These are phyloP conservation scores for Stenichneumon culpator DNA, from an alignment of 2,888 invertebrate species.

Conservation along the genomic window DNA sequence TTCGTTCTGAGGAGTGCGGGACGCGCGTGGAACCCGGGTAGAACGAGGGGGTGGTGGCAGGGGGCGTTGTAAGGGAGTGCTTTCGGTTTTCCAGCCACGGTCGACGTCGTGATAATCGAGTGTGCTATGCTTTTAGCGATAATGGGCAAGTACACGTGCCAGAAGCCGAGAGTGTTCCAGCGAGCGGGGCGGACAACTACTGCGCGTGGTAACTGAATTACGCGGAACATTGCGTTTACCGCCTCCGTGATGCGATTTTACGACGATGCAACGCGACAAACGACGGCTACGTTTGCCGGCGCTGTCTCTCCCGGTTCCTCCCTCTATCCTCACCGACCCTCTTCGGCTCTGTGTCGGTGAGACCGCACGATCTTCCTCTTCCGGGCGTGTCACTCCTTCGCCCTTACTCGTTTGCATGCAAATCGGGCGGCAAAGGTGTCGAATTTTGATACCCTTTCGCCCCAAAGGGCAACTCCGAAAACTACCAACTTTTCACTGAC, in stretches of 20 bases:
- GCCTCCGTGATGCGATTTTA: slow-evolving; percentile 82
- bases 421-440: slow-evolving; percentile 66
- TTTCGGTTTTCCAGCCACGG: slow-evolving; percentile 82
- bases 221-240: slow-evolving; percentile 83
- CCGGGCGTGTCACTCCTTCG: neutral
- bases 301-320: neutral
- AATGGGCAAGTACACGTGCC: slow-evolving; percentile 84
- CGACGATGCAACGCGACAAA: slow-evolving; percentile 78
- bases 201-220: slow-evolving; percentile 83
- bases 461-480: slow-evolving; percentile 10
- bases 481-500: slow-evolving; percentile 22
- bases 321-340: neutral
- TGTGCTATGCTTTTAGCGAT: slow-evolving; percentile 84
- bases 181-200: slow-evolving; percentile 68
- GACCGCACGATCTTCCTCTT: slow-evolving; percentile 18
- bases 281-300: slow-evolving; percentile 69
- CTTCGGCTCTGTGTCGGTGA: neutral
- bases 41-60: neutral
- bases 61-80: slow-evolving; percentile 71
- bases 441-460: slow-evolving; percentile 34
- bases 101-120: slow-evolving; percentile 84
- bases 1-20: slow-evolving; percentile 19
- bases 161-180: slow-evolving; percentile 71
- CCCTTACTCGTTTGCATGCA: slow-evolving; percentile 65
- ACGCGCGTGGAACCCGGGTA: neutral